These are phyloP conservation scores for Leptobrachium ailaonicum DNA, from an alignment of 2,113 vertebrate genomes.

Conservation along the genomic window DNA sequence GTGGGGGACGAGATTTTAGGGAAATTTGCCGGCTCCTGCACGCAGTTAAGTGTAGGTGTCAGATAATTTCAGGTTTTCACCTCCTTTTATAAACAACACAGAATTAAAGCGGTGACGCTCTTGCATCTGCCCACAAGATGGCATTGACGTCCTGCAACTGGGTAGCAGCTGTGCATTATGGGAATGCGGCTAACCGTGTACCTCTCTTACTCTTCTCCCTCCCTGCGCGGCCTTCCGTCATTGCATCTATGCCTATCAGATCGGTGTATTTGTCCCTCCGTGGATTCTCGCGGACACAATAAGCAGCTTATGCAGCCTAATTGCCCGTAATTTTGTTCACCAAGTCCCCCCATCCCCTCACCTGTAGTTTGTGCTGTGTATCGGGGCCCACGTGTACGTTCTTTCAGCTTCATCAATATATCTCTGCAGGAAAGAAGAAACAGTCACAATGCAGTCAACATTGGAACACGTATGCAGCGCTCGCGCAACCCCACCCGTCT, in stretches of 20 bases:
- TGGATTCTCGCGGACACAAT: neutral
- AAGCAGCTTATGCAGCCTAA: neutral
- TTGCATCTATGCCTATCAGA: neutral
- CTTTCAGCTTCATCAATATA: slow-evolving; percentile 90
- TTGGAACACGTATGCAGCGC: neutral
- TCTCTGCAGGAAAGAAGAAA: slow-evolving; percentile 68
- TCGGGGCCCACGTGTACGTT: slow-evolving; percentile 94
- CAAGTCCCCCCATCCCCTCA: slow-evolving; percentile 55
- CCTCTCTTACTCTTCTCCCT: neutral
- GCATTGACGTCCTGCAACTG: neutral
- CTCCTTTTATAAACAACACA: too few relatives aligned
- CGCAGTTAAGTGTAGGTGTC: too few relatives aligned
- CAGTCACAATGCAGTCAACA: neutral
- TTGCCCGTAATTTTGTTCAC: neutral
- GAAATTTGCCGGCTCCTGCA: too few relatives aligned
- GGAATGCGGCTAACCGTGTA: neutral
- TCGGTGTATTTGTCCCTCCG: neutral
- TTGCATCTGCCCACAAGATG: slow-evolving; percentile 12
- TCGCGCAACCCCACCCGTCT: slow-evolving; percentile 2
- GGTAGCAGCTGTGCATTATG: neutral
- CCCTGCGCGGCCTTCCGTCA: neutral
- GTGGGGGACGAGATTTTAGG: too few relatives aligned
- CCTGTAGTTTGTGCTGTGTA: slow-evolving; percentile 97
- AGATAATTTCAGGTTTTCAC: too few relatives aligned
- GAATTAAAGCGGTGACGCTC: too few relatives aligned